Conservation (phyloP, 1,140 invertebrate genomes). For the Tetraneura akinire region DNA sequence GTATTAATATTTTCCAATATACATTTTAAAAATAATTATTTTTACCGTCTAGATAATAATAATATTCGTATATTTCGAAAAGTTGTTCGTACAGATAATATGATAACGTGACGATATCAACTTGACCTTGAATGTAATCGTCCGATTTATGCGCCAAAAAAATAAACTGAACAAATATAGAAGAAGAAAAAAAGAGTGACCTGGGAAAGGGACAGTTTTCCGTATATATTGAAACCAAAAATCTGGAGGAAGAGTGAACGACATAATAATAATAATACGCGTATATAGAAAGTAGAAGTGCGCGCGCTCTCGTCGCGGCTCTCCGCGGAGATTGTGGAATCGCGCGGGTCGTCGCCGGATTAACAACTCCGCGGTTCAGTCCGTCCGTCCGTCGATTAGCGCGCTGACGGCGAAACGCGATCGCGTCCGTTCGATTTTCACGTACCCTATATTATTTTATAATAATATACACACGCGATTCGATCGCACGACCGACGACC, state of each 20-base stretch:
- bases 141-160: no score
- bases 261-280: no score
- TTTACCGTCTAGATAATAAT: no score
- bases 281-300: constrained; percentile 36
- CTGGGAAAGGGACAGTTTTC: no score
- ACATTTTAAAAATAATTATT: no score
- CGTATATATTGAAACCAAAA: no score
- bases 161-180: background rate
- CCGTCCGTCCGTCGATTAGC: constrained; percentile 22
- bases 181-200: constrained; percentile 8
- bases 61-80: no score
- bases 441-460: no score
- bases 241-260: background rate
- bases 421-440: background rate
- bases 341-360: background rate
- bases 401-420: constrained; percentile 30
- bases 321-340: background rate
- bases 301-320: background rate
- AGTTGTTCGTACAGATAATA: no score
- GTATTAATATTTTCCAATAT: no score
- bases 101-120: no score
- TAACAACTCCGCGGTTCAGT: constrained; percentile 9
- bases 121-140: no score
- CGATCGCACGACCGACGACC: background rate
- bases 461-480: background rate